Percentiles rank a stretch among this genome's conserved stretches.
Conservation (phyloP, 2,113 vertebrate species). For the Lepisosteus oculatus region DNA sequence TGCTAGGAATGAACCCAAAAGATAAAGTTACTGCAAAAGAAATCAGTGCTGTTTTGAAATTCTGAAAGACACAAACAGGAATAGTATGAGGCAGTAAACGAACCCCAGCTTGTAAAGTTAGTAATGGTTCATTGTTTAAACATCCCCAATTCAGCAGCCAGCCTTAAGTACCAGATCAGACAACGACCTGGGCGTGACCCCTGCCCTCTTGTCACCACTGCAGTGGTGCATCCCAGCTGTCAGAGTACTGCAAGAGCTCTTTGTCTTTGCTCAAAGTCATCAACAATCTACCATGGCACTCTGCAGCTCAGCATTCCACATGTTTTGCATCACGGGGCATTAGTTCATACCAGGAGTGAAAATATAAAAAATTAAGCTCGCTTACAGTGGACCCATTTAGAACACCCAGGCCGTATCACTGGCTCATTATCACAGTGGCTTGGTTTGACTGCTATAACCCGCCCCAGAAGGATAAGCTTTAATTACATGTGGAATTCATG, state of each 20-base stretch:
- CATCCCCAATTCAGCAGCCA: not conserved
- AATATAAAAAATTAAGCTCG: constrained; percentile 14
- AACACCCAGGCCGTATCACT: too few relatives aligned
- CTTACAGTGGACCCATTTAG: too few relatives aligned
- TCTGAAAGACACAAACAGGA: too few relatives aligned
- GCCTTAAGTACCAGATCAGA: not conserved
- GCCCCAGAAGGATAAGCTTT: too few relatives aligned
- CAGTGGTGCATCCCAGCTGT: not conserved
- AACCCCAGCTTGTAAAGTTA: not conserved
- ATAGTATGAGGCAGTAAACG: too few relatives aligned
- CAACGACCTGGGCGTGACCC: not conserved
- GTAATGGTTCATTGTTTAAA: not conserved
- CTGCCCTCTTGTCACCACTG: not conserved
- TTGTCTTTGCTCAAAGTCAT: constrained; percentile 16
- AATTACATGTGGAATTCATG: too few relatives aligned
- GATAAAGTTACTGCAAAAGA: too few relatives aligned
- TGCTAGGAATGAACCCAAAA: too few relatives aligned
- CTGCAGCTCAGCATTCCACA: constrained; percentile 20
- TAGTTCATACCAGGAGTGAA: constrained; percentile 14
- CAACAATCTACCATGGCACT: constrained; percentile 23
- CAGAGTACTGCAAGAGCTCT: constrained; percentile 5
- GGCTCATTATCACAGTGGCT: too few relatives aligned
- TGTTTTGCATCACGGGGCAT: constrained; percentile 15
- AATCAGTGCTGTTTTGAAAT: too few relatives aligned
- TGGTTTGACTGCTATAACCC: too few relatives aligned